Percentiles rank a stretch among this genome's conserved stretches.
phyloP scores from a whole-genome alignment of 2,888 invertebrate species.

The Lysandra coridon region DNA sequence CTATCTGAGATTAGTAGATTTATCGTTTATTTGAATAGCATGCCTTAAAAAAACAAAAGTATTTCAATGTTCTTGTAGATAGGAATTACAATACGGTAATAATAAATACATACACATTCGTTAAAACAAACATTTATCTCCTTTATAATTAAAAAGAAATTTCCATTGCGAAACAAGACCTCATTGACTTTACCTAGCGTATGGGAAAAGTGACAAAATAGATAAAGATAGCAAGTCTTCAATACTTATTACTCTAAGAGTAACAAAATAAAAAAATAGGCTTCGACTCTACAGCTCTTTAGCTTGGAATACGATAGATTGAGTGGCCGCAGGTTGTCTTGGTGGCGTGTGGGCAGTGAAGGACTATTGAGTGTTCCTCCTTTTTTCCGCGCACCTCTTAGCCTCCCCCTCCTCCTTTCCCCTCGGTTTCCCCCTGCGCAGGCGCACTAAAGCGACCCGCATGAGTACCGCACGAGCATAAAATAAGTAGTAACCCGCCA shows the following conservation, averaged over 20 bases:
- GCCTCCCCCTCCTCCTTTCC: slow-evolving; percentile 36
- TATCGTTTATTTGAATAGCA: no score
- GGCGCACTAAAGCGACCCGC: slow-evolving; percentile 65
- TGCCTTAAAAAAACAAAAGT: no score
- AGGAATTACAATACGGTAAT: no score
- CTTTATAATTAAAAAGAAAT: no score
- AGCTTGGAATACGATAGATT: slow-evolving; percentile 66
- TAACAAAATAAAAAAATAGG: slow-evolving; percentile 5
- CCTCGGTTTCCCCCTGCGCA: slow-evolving; percentile 57
- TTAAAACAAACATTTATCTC: no score
- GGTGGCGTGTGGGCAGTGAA: slow-evolving; percentile 78
- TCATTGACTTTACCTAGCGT: no score
- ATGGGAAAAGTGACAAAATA: no score
- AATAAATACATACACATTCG: no score
- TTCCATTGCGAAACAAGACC: no score
- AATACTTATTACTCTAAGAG: not conserved
- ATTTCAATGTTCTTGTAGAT: no score
- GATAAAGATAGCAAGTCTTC: no score
- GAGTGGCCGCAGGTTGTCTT: slow-evolving; percentile 76
- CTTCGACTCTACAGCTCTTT: slow-evolving; percentile 52
- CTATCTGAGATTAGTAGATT: no score
- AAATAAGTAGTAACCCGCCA: slow-evolving; percentile 55
- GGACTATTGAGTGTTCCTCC: slow-evolving; percentile 68
- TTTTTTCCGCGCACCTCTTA: slow-evolving; percentile 58
- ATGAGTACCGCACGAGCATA: slow-evolving; percentile 60